Evolutionary conservation across 2,113 vertebrate genomes (phyloP), one percentile per base, ranked within the genome.

Genomic region (Lepisosteus osseus): DNA sequence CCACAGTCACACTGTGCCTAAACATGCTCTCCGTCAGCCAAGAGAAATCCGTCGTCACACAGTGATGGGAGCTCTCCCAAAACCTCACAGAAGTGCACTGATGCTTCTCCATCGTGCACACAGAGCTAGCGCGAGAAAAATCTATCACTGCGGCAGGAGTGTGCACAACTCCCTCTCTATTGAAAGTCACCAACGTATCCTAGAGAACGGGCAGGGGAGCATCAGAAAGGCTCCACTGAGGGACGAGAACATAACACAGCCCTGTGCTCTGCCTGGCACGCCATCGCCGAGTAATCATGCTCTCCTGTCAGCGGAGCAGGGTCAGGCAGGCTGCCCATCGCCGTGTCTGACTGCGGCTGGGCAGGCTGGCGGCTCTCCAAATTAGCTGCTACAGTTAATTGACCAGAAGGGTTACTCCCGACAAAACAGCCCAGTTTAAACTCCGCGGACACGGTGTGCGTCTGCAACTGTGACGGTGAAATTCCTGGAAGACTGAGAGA

Each of bases 321-420:
- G 66, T 68, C 66, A 55, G 66, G 29, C 66, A 57, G 67, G 54
- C 67, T 43, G 54, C 54, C 67, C 67, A 59, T 69, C 54, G 29
- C 42, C 57, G 12, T 6, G n/a, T 40, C n/a, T 59, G 67, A 54
- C 67, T 59, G 54, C 42, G n/a, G 59, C 57, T n/a, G 54, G 57
- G 45, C n/a, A 8, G 6, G 42, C 29, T 61, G 69, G 69, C 41
- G 11, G 5, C 44, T 11, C 6, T 54, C 69, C 69, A 71, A 64
- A 54, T 14, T 15, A 64, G 17, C 13, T 12, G 44, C 57, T 17
- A 47, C 13, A 45, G 41, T 62, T 47, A 70, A 62, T 62, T 70
- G 69, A 47, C 57, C 44, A 44, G 59, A 70, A 62, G 43, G 43
- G 15, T 61, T 40, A 44, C 13, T 51, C 69, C 69, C 6, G 59